Percentiles rank a stretch among this genome's conserved stretches.
Conservation (phyloP, 2,888 invertebrate genomes). For the Thecocarcelia acutangulata region DNA sequence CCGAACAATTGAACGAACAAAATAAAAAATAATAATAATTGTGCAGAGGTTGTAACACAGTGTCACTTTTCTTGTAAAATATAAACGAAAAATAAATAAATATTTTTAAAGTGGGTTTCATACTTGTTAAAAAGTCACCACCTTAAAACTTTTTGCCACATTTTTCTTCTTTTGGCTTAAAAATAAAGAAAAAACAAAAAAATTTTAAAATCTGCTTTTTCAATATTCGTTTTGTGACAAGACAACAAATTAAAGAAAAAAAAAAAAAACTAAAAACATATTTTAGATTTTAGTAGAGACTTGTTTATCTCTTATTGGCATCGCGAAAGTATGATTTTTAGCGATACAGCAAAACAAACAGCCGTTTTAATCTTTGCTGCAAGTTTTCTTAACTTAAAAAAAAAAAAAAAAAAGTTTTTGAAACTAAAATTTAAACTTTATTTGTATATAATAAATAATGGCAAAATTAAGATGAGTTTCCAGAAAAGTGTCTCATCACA, state of each 20-base stretch:
- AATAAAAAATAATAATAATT: constrained; percentile 41
- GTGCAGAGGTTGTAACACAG: constrained; percentile 59
- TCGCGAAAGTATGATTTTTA: constrained; percentile 27
- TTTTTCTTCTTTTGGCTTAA: background rate
- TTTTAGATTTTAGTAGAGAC: constrained; percentile 35
- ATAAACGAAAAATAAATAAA: constrained; percentile 1
- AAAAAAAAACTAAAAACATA: constrained; percentile 10
- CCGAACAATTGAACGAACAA: background rate
- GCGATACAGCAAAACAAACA: background rate
- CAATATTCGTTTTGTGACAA: constrained; percentile 3
- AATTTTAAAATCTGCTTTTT: background rate
- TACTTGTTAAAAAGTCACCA: constrained; percentile 49
- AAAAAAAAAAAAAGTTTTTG: no score
- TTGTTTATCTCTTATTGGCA: constrained; percentile 55
- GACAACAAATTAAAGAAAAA: background rate
- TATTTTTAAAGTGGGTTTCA: constrained; percentile 42
- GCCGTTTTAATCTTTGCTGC: constrained; percentile 1
- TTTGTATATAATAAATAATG: constrained; percentile 11
- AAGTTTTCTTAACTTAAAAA: background rate
- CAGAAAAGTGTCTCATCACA: background rate
- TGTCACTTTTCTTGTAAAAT: constrained; percentile 51
- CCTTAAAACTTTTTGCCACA: constrained; percentile 29
- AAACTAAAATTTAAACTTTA: no score
- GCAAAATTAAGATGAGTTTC: background rate
- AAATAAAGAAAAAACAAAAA: background rate